Evolutionary conservation across 2,113 vertebrate species (phyloP).

Genomic region (Pollachius pollachius): DNA sequence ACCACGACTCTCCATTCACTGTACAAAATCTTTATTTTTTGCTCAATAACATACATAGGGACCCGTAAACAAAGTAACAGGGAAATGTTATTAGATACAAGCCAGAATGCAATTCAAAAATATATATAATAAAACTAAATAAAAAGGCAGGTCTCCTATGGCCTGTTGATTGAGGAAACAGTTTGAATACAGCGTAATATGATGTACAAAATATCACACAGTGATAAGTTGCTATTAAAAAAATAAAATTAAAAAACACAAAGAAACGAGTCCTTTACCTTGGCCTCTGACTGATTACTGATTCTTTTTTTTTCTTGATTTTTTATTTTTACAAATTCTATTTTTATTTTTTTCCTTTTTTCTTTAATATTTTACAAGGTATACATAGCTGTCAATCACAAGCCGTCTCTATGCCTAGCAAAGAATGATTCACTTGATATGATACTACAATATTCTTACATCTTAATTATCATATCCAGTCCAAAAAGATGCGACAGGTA

Average conservation of each 20-base stretch:
- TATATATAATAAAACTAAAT: conserved; percentile 72
- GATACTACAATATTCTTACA: conserved; percentile 72
- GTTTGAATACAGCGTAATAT: conserved; percentile 78
- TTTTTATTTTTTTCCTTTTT: conserved; percentile 35
- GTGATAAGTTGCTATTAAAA: conserved; percentile 85
- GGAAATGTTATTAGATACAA: conserved; percentile 72
- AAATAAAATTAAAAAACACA: conserved; percentile 73
- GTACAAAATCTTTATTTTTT: conserved; percentile 76
- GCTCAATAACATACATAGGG: conserved; percentile 73
- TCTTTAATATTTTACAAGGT: conserved; percentile 53
- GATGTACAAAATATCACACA: conserved; percentile 89
- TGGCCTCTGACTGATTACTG: conserved; percentile 70
- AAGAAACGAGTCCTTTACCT: conserved; percentile 72
- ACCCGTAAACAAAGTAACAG: conserved; percentile 72
- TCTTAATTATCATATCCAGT: conserved; percentile 65
- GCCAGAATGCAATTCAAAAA: conserved; percentile 76
- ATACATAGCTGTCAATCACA: conserved; percentile 73
- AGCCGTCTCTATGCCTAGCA: conserved; percentile 73
- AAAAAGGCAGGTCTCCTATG: conserved; percentile 74
- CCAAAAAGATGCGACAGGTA: conserved; percentile 56
- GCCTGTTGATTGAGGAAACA: conserved; percentile 73
- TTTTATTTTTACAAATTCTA: conserved; percentile 3
- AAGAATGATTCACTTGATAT: conserved; percentile 64
- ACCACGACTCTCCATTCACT: conserved; percentile 50
- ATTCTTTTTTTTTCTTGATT: conserved; percentile 14